A percentile compares a stretch with the other conserved stretches of the same genome.
phyloP scores from a whole-genome alignment of 64 coral and sea anemone genomes.

The Platygyra sinensis region DNA sequence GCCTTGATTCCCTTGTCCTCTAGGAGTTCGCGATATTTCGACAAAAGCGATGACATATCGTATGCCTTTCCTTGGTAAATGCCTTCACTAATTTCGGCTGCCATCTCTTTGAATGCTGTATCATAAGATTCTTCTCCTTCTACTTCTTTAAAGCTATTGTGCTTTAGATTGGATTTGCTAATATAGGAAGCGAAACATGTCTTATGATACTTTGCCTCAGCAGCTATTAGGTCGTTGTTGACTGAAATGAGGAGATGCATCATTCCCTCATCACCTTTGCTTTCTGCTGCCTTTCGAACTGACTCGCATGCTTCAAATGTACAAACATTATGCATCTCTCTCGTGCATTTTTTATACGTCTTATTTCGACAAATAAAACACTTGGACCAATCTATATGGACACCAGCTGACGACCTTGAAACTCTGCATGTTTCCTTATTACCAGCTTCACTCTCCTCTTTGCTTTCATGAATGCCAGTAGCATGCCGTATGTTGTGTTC shows the following conservation, averaged over 20 bases:
- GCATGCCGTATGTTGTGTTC: constrained; percentile 41
- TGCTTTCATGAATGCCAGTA: too few relatives aligned
- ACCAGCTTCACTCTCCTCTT: too few relatives aligned
- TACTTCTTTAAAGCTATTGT: too few relatives aligned
- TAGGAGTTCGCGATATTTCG: not conserved
- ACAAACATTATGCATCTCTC: not conserved
- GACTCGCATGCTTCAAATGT: constrained; percentile 3
- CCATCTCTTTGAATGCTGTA: too few relatives aligned
- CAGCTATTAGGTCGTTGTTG: constrained; percentile 32
- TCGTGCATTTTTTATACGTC: constrained; percentile 36
- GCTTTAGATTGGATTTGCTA: too few relatives aligned
- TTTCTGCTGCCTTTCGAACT: constrained; percentile 5
- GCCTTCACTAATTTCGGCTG: not conserved
- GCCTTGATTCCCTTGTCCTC: not conserved
- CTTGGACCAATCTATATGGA: constrained; percentile 49
- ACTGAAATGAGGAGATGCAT: not conserved
- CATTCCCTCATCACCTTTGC: not conserved
- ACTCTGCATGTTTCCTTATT: too few relatives aligned
- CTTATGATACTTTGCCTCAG: constrained; percentile 34
- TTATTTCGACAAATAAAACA: constrained; percentile 58
- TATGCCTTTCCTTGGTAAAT: not conserved
- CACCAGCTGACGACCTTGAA: too few relatives aligned
- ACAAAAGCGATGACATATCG: constrained; percentile 5
- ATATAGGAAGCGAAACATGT: constrained; percentile 13
- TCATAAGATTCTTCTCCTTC: too few relatives aligned